Base-by-base conservation (phyloP, 2,888 invertebrate genomes). In the Drosophila atroscutellata region DNA sequence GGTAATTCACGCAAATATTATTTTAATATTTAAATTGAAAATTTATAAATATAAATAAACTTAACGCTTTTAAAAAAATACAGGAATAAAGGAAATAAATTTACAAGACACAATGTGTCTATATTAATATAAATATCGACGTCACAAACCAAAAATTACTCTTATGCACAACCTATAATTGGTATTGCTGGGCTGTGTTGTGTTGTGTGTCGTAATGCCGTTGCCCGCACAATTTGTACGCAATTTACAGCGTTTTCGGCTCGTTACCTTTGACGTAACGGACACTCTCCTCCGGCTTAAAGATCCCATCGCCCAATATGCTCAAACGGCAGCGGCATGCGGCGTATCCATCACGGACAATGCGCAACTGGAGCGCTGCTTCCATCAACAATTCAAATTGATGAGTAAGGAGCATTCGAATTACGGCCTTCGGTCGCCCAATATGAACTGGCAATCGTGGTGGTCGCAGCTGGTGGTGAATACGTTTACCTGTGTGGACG, bases 211-310 rank as follows among this genome's bases (percentile, higher is more conserved):
- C 57, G 71, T 62, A 81, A 92, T 92, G 90, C 56, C 77, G 36
- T 55, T 79, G 47, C 72, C 77, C 37, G 70, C 70, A 42, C 87
- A 88, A 64, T 88, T 92, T 45, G 32, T 84, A 24, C 78, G 80
- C 47, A 93, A 93, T 83, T 74, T 93, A 9, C 72, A 86, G 57
- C 86, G 83, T 24, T 93, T 93, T 75, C 91, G 91, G 2, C 81
- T 97, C 75, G 94, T 98, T 28, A 98, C 98, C 3, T 98, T 98
- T 92, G 98, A 98, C 92, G 96, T 97, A 60, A 98, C 97, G 3
- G 97, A 97, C 80, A 98, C 98, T 0, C 93, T 98, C n/a, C 92
- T 98, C 18, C 94, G 95, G 79, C 96, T 97, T 30, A 83, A 78
- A 37, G 93, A 95, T 45, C 95, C 96, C 2, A 96, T 95, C 72